Evolutionary conservation across 37 sponge, comb jelly and placozoan species (phyloP).

Genomic region (Tethya wilhelma): DNA sequence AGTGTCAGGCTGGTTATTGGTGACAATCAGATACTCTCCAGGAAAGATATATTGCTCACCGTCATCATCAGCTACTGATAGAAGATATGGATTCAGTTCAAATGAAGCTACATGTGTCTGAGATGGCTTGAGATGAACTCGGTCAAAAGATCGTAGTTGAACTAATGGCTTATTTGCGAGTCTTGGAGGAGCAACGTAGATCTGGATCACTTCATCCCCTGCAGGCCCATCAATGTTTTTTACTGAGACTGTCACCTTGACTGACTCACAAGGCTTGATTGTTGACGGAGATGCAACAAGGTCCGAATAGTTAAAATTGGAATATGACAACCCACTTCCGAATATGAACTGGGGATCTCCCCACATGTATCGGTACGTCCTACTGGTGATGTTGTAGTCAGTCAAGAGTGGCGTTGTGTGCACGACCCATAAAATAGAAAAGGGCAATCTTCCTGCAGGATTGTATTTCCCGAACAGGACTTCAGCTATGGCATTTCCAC

Average conservation of each 20-base stretch:
- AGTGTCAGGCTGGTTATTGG: not conserved
- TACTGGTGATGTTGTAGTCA: too few species aligned
- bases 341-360: too few species aligned
- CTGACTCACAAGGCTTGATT: conserved; percentile 37
- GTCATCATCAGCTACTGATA: conserved; percentile 43
- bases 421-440: conserved; percentile 51
- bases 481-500: conserved; percentile 66
- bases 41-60: conserved; percentile 42
- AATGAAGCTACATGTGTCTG: not conserved
- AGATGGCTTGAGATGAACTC: conserved; percentile 8
- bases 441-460: conserved; percentile 79
- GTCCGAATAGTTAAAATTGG: too few species aligned
- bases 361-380: too few species aligned
- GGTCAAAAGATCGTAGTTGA: conserved; percentile 41
- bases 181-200: conserved; percentile 36
- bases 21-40: conserved; percentile 23
- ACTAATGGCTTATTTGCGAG: conserved; percentile 1
- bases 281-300: not conserved
- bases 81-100: conserved; percentile 25
- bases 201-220: conserved; percentile 59
- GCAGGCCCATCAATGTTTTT: conserved; percentile 15
- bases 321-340: too few species aligned
- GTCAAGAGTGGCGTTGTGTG: too few species aligned
- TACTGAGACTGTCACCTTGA: conserved; percentile 25
- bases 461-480: conserved; percentile 66